phyloP scores from a whole-genome alignment of 2,113 vertebrate species.

The Nicator chloris region DNA sequence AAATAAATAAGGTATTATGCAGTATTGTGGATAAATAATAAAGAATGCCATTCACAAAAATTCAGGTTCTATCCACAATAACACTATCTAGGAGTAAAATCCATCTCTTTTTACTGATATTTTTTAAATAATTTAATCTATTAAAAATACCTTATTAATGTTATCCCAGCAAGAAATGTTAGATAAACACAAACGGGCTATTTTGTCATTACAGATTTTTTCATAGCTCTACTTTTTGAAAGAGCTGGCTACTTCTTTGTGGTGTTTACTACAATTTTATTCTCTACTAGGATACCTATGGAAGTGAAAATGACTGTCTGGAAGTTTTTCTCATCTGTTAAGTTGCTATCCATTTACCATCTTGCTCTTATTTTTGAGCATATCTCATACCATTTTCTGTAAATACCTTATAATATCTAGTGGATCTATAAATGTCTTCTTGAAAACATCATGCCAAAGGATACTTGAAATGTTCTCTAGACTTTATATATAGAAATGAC shows the following conservation, averaged over 20 bases:
- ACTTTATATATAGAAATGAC: neutral
- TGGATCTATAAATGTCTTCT: neutral
- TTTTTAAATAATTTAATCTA: neutral
- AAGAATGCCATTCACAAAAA: neutral
- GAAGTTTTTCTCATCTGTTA: neutral
- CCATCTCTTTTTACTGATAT: neutral
- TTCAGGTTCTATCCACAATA: neutral
- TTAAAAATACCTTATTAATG: neutral
- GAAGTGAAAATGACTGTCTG: neutral
- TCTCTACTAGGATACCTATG: neutral
- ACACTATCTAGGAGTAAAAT: neutral
- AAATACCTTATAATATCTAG: neutral
- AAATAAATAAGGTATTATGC: neutral
- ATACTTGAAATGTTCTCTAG: neutral
- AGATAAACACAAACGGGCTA: neutral
- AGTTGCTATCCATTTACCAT: neutral
- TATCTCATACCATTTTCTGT: neutral
- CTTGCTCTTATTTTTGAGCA: neutral
- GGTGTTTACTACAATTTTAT: neutral
- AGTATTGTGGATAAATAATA: neutral
- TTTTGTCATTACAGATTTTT: neutral
- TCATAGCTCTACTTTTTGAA: neutral
- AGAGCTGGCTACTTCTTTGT: neutral
- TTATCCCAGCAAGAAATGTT: neutral
- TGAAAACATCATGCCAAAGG: neutral